Base-by-base conservation (phyloP, 2,888 invertebrate genomes). In the Sphaerophoria taeniata region DNA sequence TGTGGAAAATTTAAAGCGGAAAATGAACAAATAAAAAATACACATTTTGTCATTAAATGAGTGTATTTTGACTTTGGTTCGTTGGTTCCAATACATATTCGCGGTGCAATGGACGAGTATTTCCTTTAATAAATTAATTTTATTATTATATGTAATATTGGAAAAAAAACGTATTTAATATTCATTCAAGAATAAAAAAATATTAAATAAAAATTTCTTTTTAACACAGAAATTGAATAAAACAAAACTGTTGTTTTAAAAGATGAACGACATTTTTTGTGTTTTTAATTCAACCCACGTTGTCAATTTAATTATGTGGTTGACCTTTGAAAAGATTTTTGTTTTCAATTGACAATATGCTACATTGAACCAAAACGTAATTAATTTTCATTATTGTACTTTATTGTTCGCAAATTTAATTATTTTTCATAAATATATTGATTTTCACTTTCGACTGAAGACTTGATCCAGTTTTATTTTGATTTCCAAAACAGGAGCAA, bases 1-100 rank as follows among this genome's bases (percentile, higher is more conserved):
- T 33, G 3, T 12, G 16, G 33, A 55, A 67, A 67, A 55, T 49
- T 33, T n/a, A 55, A 58, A n/a, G n/a, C n/a, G n/a, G 14, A 51
- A 51, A 51, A 51, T 11, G 9, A 11, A n/a, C n/a, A n/a, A 43
- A 11, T 43, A 43, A 11, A n/a, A n/a, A n/a, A n/a, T n/a, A n/a
- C n/a, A n/a, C n/a, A n/a, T n/a, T n/a, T n/a, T 47, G 24, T 49
- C 6, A 16, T 49, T 16, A 9, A 6, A 6, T 49, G 16, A 7
- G 7, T 12, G 6, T 16, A 9, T 49, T 5, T 49, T 14, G 6
- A 6, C 43, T 9, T 3, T 16, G 16, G 9, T 49, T 16, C 16
- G 49, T 16, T 14, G 49, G n/a, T 49, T 49, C 1, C 9, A 9
- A 9, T 43, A 11, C 12, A 43, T 39, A 39, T 43, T 43, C 11